Percentiles rank a stretch among this genome's conserved stretches.
These are phyloP conservation scores for Quadroppia sp. DNA, from an alignment of 2,888 invertebrate genomes.

Conservation along the genomic window DNA sequence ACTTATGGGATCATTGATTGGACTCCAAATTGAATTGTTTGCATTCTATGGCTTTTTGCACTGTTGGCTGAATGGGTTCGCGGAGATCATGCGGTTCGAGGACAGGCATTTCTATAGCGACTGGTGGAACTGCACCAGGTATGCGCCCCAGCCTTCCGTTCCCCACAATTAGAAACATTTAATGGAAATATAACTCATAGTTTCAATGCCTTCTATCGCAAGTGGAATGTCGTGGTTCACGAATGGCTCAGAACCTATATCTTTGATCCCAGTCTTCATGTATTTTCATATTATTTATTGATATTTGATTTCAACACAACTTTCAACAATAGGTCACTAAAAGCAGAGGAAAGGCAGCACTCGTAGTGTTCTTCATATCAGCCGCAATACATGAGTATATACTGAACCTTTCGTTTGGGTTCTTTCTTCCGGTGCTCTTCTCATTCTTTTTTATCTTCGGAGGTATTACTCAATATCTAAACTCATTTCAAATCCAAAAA, in stretches of 20 bases:
- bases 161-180: too few species aligned
- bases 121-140: slow-evolving; percentile 80
- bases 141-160: too few species aligned
- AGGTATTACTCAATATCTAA: background rate
- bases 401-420: slow-evolving; percentile 69
- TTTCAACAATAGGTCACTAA: slow-evolving; percentile 33
- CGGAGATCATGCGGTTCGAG: slow-evolving; percentile 79
- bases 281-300: too few species aligned
- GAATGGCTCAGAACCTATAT: slow-evolving; percentile 89
- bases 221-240: slow-evolving; percentile 92
- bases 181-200: too few species aligned
- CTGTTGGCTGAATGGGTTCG: slow-evolving; percentile 83
- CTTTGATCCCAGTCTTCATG: slow-evolving; percentile 63
- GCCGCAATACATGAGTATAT: slow-evolving; percentile 84
- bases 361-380: slow-evolving; percentile 68
- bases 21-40: slow-evolving; percentile 65
- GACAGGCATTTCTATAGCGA: slow-evolving; percentile 80
- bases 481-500: too few species aligned
- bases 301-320: too few species aligned
- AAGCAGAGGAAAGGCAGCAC: slow-evolving; percentile 55
- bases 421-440: slow-evolving; percentile 82
- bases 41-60: slow-evolving; percentile 85
- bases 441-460: slow-evolving; percentile 70
- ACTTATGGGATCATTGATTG: slow-evolving; percentile 70
- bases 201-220: slow-evolving; percentile 79